Evolutionary conservation across 2,888 invertebrate genomes (phyloP).

Genomic region (Erebia palarica): DNA sequence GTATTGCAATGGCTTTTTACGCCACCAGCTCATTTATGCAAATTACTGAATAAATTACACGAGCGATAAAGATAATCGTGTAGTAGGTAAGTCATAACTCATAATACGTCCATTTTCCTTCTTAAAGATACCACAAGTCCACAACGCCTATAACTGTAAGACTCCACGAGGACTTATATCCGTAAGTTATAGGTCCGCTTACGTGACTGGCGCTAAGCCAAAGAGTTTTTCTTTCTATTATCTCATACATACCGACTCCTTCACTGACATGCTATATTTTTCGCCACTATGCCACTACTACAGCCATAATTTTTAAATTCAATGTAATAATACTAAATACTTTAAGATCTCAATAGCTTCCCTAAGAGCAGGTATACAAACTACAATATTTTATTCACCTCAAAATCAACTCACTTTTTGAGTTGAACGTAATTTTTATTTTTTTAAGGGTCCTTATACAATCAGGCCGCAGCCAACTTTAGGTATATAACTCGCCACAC

Average conservation of each 20-base stretch:
- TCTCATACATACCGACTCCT: neutral
- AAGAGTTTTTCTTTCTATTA: neutral
- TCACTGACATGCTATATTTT: neutral
- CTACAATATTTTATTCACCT: too few species aligned
- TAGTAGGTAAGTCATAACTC: neutral
- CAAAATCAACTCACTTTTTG: too few species aligned
- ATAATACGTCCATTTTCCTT: constrained; percentile 4
- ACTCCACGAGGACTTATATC: neutral
- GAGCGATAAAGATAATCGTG: neutral
- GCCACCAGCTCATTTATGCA: constrained; percentile 2
- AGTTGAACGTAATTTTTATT: too few species aligned
- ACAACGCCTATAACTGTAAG: neutral
- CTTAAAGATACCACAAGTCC: neutral
- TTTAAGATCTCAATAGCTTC: too few species aligned
- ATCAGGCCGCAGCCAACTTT: too few species aligned
- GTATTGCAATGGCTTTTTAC: constrained; percentile 7
- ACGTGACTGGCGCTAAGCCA: constrained; percentile 3
- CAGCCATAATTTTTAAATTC: too few species aligned
- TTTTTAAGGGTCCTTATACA: too few species aligned
- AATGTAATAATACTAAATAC: too few species aligned
- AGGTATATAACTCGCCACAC: too few species aligned
- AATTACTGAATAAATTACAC: constrained; percentile 14
- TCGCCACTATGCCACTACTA: neutral
- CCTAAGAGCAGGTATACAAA: too few species aligned
- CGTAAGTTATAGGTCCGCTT: constrained; percentile 3